Conservation (phyloP, 2,113 vertebrate species). For the Diphyllodes magnificus region DNA sequence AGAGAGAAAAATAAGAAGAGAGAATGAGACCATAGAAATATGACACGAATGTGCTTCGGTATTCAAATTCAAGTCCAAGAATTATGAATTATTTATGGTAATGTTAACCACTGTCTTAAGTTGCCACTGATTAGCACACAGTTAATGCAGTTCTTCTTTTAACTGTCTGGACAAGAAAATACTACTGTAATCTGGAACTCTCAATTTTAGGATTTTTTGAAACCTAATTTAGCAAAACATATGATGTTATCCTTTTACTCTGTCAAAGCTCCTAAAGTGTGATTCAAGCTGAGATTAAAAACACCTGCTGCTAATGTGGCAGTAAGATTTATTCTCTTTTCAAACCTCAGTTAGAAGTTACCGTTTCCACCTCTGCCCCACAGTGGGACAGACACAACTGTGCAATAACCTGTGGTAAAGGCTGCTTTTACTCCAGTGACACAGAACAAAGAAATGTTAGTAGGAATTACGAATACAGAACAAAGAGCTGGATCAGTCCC, state of each 20-base stretch:
- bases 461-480: background rate
- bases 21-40: background rate
- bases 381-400: background rate
- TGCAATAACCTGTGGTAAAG: background rate
- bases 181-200: background rate
- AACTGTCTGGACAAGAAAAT: background rate
- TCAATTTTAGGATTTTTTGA: background rate
- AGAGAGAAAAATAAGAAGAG: background rate
- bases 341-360: background rate
- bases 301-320: background rate
- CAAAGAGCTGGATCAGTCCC: background rate
- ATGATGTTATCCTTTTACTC: background rate
- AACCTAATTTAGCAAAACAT: background rate
- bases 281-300: background rate
- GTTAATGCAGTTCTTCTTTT: background rate
- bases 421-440: background rate
- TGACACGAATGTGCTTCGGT: accelerated
- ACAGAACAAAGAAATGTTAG: background rate
- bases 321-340: background rate
- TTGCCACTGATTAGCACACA: background rate
- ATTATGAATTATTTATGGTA: background rate
- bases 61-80: background rate
- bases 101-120: background rate
- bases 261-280: background rate
- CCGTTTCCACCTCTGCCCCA: background rate